Base-by-base conservation (phyloP, 2,888 invertebrate species). In the Smittia sp. region DNA sequence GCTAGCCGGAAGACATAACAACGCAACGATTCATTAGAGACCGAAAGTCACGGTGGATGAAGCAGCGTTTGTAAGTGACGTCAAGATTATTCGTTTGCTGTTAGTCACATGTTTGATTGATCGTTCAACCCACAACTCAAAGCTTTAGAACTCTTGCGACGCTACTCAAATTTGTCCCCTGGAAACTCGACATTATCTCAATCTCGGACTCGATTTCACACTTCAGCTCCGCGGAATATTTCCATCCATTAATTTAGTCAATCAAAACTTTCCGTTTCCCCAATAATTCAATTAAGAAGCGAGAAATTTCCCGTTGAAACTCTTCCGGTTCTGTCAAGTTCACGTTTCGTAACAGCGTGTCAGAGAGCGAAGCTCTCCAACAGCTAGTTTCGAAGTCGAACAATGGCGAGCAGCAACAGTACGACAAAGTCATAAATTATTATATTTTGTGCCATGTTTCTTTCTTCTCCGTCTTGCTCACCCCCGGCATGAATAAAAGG, bases 361-460 rank as follows among this genome's bases (percentile, higher is more conserved):
- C n/a, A n/a, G n/a, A n/a, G n/a, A n/a, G n/a, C n/a, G n/a, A n/a
- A n/a, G n/a, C n/a, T n/a, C n/a, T n/a, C n/a, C n/a, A n/a, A n/a
- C n/a, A n/a, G n/a, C n/a, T n/a, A n/a, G 46, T 46, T 46, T 46
- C 15, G 13, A 46, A 15, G n/a, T 46, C 58, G 20, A 58, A 58
- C 58, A 58, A 22, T 58, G 58, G 22, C 18, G 22, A 58, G 22
- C 58, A 58, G 58, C 58, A 58, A 58, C 58, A 58, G 58, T 58
- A 58, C n/a, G 58, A 58, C 9, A 18, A 58, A 58, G 58, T 58
- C 58, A 58, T 58, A 58, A 58, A 58, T 58, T 58, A 58, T 58
- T 2, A 46, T 15, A 7, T 58, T 58, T 18, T 22, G 7, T 22
- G 7, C 38, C 15, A 11, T 52, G 52, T 52, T 52, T 52, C 58